Evolutionary conservation across 35 echinoderm and acorn worm species (phyloP).

Genomic region (Heliocidaris tuberculata): DNA sequence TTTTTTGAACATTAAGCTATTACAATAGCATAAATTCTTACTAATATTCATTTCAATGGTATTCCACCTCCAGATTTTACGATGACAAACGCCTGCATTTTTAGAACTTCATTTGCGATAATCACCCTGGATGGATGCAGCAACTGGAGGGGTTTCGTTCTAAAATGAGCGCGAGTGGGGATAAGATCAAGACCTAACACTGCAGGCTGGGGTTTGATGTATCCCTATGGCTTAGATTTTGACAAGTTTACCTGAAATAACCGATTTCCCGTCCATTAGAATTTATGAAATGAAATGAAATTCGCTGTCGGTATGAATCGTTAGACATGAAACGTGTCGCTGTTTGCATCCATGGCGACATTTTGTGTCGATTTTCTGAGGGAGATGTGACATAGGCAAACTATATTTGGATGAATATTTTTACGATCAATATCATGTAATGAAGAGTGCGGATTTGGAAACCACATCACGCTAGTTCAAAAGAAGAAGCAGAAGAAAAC

Average conservation of each 20-base stretch:
- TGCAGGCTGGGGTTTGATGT: background rate
- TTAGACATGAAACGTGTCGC: background rate
- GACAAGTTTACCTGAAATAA: background rate
- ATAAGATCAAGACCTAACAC: background rate
- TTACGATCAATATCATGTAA: background rate
- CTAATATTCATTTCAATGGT: background rate
- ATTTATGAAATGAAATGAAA: background rate
- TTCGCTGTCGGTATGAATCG: background rate
- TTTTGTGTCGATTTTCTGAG: background rate
- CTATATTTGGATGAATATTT: constrained; percentile 12
- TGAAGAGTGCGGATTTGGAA: background rate
- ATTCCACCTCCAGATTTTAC: background rate
- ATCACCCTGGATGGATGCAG: background rate
- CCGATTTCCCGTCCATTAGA: constrained; percentile 7
- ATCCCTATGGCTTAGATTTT: background rate
- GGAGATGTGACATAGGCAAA: background rate
- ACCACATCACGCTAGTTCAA: background rate
- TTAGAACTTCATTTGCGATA: background rate
- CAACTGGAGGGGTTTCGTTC: background rate
- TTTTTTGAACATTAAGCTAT: background rate
- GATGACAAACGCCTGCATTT: background rate
- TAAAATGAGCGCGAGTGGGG: background rate
- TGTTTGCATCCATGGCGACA: background rate
- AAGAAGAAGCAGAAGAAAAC: background rate
- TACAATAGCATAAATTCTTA: background rate